A percentile compares a stretch with the other conserved stretches of the same genome.
phyloP scores from a whole-genome alignment of 2,888 invertebrate species.

The Amphipyra tragopoginis region DNA sequence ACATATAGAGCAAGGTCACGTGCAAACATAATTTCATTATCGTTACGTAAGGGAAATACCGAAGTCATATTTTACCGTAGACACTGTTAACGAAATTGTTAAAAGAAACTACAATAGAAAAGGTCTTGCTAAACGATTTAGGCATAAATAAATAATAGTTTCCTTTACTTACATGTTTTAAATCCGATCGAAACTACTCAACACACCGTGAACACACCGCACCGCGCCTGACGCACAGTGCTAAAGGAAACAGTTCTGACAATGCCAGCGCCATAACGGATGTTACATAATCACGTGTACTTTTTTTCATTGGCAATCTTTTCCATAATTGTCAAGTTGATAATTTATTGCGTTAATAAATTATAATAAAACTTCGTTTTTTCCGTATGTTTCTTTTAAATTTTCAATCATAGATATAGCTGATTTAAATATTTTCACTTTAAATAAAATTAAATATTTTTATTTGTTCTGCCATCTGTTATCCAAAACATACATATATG shows the following conservation, averaged over 20 bases:
- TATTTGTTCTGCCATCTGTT: no score
- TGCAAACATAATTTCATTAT: slow-evolving; percentile 84
- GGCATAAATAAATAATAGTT: slow-evolving; percentile 15
- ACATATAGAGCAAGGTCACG: slow-evolving; percentile 85
- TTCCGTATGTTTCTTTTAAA: no score
- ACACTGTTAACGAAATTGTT: not conserved
- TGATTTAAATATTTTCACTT: no score
- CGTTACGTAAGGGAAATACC: slow-evolving; percentile 84
- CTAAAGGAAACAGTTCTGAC: slow-evolving; percentile 80
- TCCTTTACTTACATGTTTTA: slow-evolving; percentile 84
- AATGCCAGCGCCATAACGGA: slow-evolving; percentile 80
- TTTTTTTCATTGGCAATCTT: slow-evolving; percentile 63
- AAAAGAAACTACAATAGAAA: slow-evolving; percentile 15
- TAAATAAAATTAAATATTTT: no score
- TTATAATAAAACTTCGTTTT: no score
- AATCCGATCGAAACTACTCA: slow-evolving; percentile 79
- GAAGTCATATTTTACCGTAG: slow-evolving; percentile 30
- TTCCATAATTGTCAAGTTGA: no score
- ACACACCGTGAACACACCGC: slow-evolving; percentile 84
- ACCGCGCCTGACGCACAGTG: slow-evolving; percentile 87
- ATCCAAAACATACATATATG: no score
- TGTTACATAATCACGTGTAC: slow-evolving; percentile 83
- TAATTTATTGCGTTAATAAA: no score
- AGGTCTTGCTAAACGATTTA: not conserved
- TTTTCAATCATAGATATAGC: no score